A percentile compares a stretch with the other conserved stretches of the same genome.
Conservation (phyloP, 2,797 vertebrate species). For the Limosa lapponica region DNA sequence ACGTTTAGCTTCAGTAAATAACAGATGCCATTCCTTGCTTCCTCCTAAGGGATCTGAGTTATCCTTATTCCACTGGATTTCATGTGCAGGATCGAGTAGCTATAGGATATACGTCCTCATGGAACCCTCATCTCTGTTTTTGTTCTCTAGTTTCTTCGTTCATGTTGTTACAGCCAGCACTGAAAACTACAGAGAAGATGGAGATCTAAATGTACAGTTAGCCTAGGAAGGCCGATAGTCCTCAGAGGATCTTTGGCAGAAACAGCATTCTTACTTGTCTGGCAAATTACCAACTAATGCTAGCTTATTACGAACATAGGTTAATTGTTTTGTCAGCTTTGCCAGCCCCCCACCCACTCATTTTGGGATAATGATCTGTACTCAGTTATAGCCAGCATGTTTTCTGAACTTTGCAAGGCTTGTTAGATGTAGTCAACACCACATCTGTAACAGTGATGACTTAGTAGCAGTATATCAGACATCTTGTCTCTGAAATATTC, state of each 20-base stretch:
- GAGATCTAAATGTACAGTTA: background rate
- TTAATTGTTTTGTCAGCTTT: background rate
- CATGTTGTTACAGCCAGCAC: background rate
- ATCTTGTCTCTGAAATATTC: background rate
- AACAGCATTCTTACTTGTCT: background rate
- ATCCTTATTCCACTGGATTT: background rate
- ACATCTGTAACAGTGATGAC: background rate
- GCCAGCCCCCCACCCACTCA: background rate
- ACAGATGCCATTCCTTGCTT: background rate
- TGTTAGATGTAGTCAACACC: background rate
- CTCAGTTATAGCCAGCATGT: background rate
- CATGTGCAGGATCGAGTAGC: background rate
- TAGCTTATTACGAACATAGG: background rate
- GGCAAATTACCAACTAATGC: background rate
- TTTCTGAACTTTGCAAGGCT: background rate
- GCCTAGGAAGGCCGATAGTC: background rate
- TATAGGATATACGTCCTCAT: background rate
- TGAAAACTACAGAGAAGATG: background rate
- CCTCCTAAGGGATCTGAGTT: background rate
- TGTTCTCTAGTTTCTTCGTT: background rate
- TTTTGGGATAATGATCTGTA: background rate
- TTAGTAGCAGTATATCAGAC: background rate
- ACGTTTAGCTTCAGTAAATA: background rate
- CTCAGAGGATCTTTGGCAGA: background rate
- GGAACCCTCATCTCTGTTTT: background rate